A percentile compares a stretch with the other conserved stretches of the same genome.
Evolutionary conservation across 1,140 invertebrate genomes (phyloP).

Genomic region (Aphis gossypii): DNA sequence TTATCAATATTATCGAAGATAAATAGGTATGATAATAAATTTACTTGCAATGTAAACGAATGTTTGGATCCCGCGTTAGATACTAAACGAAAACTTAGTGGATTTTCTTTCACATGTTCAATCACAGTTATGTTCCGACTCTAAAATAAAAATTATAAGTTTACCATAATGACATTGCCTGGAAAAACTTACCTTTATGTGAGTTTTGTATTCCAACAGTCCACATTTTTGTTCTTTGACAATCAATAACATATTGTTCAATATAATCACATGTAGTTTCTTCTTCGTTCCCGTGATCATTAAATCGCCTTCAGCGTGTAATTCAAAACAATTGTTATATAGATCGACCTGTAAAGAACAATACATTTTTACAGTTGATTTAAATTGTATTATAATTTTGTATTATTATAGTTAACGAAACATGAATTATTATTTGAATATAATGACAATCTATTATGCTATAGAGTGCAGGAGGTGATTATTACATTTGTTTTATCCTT

Average conservation of each 20-base stretch:
- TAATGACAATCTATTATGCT: not conserved
- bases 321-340: constrained; percentile 49
- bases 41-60: constrained; percentile 39
- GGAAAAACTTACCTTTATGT: constrained; percentile 28
- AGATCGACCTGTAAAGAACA: constrained; percentile 21
- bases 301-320: constrained; percentile 42
- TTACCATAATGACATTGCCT: not conserved
- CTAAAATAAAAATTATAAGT: constrained; percentile 3
- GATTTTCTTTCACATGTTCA: constrained; percentile 38
- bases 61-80: constrained; percentile 2
- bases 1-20: not conserved
- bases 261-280: constrained; percentile 45
- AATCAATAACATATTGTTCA: constrained; percentile 51
- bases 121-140: not conserved
- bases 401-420: not conserved
- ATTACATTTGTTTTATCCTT: constrained; percentile 52
- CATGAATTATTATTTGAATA: not conserved
- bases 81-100: constrained; percentile 28
- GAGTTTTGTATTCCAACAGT: constrained; percentile 43
- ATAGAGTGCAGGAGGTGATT: not conserved
- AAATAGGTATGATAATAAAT: not conserved
- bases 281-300: constrained; percentile 40
- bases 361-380: constrained; percentile 19
- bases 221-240: constrained; percentile 41
- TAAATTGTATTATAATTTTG: constrained; percentile 18